These are phyloP conservation scores for Chrysemys picta DNA, from an alignment of 2,113 vertebrate genomes.

Conservation along the genomic window DNA sequence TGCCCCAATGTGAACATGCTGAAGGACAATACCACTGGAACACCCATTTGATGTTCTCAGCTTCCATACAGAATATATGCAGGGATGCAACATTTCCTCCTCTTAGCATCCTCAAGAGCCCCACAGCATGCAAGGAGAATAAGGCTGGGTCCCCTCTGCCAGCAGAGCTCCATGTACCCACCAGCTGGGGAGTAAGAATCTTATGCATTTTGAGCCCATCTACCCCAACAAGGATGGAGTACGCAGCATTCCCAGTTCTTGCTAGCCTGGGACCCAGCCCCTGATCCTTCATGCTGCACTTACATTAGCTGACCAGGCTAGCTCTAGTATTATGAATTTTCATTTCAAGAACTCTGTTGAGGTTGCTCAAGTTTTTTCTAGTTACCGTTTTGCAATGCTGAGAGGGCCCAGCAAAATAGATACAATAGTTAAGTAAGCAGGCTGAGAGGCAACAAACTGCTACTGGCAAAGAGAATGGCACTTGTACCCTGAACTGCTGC, in stretches of 20 bases:
- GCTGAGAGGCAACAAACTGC: not conserved
- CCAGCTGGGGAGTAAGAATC: not conserved
- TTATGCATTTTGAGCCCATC: not conserved
- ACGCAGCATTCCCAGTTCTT: fast-evolving
- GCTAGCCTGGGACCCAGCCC: not conserved
- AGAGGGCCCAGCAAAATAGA: not conserved
- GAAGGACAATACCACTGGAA: not conserved
- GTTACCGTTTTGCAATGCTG: not conserved
- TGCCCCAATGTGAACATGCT: not conserved
- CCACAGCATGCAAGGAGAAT: not conserved
- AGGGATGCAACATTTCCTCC: not conserved
- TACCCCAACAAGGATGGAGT: not conserved
- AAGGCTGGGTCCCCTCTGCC: not conserved
- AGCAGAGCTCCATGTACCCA: no score
- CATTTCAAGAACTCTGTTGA: not conserved
- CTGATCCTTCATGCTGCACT: not conserved
- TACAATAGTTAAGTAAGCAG: not conserved
- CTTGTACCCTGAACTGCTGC: not conserved
- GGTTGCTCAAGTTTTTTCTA: fast-evolving
- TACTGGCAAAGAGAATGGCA: not conserved
- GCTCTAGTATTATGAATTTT: not conserved
- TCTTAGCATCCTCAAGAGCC: not conserved
- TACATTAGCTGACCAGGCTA: not conserved
- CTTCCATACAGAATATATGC: not conserved
- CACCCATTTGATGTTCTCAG: not conserved